Evolutionary conservation across 2,888 invertebrate species (phyloP).

Genomic region (Meteorus colon): DNA sequence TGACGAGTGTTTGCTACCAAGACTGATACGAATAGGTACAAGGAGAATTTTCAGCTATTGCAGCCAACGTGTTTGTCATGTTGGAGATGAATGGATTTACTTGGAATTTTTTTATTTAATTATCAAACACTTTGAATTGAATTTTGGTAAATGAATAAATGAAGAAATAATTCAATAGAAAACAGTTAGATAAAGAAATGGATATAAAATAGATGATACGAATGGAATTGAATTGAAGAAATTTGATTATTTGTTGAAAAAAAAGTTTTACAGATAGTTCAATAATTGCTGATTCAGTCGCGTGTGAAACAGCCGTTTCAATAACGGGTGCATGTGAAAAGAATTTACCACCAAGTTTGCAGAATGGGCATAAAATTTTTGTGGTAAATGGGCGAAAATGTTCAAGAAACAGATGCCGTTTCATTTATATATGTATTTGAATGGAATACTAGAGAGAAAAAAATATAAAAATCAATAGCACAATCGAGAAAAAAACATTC

Average conservation of each 20-base stretch:
- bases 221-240: not conserved
- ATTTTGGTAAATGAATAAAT: not conserved
- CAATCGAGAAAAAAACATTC: not conserved
- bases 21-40: conserved; percentile 32
- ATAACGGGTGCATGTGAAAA: not conserved
- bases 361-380: not conserved
- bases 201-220: not conserved
- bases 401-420: not conserved
- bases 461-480: not conserved
- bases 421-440: not conserved
- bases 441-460: not conserved
- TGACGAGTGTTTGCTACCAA: not conserved
- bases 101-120: not conserved
- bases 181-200: not conserved
- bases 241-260: not conserved
- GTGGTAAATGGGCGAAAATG: not conserved
- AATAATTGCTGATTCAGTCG: not conserved
- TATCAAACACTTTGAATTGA: not conserved
- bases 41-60: conserved; percentile 29
- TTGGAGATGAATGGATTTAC: not conserved
- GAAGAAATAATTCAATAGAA: not conserved
- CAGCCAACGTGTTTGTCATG: conserved; percentile 1
- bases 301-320: not conserved
- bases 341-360: not conserved
- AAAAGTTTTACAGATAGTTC: not conserved